Percentiles rank a stretch among this genome's conserved stretches.
Conservation (phyloP, 2,797 vertebrate genomes). For the Pogonophryne albipinna region DNA sequence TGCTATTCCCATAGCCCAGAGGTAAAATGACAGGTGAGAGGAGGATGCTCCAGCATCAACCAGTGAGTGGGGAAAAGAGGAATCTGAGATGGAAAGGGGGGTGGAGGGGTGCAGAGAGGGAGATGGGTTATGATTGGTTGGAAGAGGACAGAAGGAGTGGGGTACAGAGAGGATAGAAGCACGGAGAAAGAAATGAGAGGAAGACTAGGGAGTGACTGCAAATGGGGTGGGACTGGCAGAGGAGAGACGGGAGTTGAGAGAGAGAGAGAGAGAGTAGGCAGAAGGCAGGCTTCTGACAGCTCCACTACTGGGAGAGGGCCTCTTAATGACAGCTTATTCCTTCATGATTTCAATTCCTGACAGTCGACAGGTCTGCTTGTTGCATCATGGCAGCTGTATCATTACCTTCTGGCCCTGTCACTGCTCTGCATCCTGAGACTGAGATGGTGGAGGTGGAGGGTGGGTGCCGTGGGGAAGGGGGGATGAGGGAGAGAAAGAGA, state of each 20-base stretch:
- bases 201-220: conserved; percentile 79
- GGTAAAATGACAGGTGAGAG: conserved; percentile 88
- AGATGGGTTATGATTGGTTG: conserved; percentile 71
- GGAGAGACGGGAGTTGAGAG: conserved; percentile 65
- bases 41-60: conserved; percentile 78
- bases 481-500: conserved; percentile 1
- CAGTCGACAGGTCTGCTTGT: conserved; percentile 96
- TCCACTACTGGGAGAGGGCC: conserved; percentile 91
- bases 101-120: conserved; percentile 31
- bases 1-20: conserved; percentile 83
- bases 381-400: conserved; percentile 96
- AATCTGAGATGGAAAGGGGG: conserved; percentile 52
- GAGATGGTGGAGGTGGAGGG: conserved; percentile 75
- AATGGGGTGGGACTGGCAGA: conserved; percentile 81
- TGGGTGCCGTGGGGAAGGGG: conserved; percentile 50
- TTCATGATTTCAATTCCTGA: conserved; percentile 97
- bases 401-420: conserved; percentile 98
- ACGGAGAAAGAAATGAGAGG: conserved; percentile 73
- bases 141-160: conserved; percentile 66
- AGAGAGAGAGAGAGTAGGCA: conserved; percentile 64
- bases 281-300: conserved; percentile 89
- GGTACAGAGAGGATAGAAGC: conserved; percentile 66
- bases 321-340: conserved; percentile 98
- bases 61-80: conserved; percentile 53
- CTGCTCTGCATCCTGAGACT: conserved; percentile 83